Conservation (phyloP, 2,888 invertebrate genomes). For the Perithous albicinctus region DNA sequence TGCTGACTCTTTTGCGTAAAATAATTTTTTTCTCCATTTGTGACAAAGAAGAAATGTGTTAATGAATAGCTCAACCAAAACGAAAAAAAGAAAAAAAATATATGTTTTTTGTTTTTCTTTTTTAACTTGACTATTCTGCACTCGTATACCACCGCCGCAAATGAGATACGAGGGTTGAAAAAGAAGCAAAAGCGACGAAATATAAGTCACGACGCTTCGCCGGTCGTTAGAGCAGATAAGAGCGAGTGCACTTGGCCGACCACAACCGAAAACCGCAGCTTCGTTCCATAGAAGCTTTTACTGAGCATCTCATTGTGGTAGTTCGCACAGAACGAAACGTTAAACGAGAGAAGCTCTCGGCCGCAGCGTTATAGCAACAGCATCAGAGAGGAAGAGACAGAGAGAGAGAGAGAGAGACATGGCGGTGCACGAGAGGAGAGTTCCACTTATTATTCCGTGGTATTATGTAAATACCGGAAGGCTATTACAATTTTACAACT, state of each 20-base stretch:
- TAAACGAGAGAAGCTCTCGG: conserved; percentile 49
- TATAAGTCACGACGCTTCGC: conserved; percentile 70
- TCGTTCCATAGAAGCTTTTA: not conserved
- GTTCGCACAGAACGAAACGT: conserved; percentile 19
- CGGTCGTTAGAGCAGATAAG: conserved; percentile 79
- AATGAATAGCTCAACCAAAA: too few species aligned
- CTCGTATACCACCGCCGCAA: not conserved
- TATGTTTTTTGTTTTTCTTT: too few species aligned
- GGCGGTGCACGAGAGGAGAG: conserved; percentile 67
- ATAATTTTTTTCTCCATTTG: too few species aligned
- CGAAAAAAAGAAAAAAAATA: too few species aligned
- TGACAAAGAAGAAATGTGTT: too few species aligned
- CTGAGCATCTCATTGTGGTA: conserved; percentile 16
- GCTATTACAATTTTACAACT: conserved; percentile 83
- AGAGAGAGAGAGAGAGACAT: too few species aligned
- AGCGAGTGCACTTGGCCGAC: conserved; percentile 67
- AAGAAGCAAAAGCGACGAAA: conserved; percentile 55
- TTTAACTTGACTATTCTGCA: too few species aligned
- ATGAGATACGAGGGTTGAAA: not conserved
- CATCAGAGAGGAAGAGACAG: conserved; percentile 2
- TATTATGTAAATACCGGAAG: conserved; percentile 83
- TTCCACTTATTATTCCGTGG: conserved; percentile 81
- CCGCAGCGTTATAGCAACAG: conserved; percentile 18
- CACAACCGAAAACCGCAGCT: conserved; percentile 33
- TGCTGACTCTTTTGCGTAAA: too few species aligned